Percentiles rank a stretch among this genome's conserved stretches.
These are phyloP conservation scores for Himantopus leucocephalus DNA, from an alignment of 2,113 vertebrate genomes.

Conservation along the genomic window DNA sequence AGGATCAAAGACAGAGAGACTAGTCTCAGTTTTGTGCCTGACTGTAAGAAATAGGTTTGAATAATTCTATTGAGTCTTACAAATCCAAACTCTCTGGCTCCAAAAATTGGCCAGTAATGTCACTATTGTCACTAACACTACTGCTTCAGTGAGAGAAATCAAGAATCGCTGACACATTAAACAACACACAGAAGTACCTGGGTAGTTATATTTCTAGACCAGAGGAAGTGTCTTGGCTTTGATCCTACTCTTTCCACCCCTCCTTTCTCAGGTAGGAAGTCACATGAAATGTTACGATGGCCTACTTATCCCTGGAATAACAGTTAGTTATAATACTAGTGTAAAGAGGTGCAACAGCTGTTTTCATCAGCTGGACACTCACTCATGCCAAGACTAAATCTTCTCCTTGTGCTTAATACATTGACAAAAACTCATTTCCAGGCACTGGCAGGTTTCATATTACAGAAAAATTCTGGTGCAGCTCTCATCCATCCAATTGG, in stretches of 20 bases:
- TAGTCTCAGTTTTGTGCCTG: not conserved
- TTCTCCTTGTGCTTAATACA: not conserved
- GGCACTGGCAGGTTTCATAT: not conserved
- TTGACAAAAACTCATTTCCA: not conserved
- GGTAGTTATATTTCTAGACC: not conserved
- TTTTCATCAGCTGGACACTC: not conserved
- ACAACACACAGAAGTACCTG: not conserved
- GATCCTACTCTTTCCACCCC: not conserved
- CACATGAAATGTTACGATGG: not conserved
- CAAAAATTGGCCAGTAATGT: not conserved
- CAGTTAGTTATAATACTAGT: not conserved
- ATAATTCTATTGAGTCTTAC: not conserved
- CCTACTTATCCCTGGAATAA: not conserved
- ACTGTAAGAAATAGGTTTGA: not conserved
- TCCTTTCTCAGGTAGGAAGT: not conserved
- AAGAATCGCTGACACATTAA: not conserved
- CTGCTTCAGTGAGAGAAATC: not conserved
- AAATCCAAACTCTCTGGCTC: not conserved
- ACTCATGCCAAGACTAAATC: not conserved
- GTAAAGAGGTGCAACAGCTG: not conserved
- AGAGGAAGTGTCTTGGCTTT: not conserved
- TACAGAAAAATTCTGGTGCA: not conserved
- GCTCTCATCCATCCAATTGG: not conserved
- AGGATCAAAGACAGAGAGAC: not conserved
- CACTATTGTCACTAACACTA: not conserved